phyloP scores from a whole-genome alignment of 2,888 invertebrate species.

The Amiota minor region DNA sequence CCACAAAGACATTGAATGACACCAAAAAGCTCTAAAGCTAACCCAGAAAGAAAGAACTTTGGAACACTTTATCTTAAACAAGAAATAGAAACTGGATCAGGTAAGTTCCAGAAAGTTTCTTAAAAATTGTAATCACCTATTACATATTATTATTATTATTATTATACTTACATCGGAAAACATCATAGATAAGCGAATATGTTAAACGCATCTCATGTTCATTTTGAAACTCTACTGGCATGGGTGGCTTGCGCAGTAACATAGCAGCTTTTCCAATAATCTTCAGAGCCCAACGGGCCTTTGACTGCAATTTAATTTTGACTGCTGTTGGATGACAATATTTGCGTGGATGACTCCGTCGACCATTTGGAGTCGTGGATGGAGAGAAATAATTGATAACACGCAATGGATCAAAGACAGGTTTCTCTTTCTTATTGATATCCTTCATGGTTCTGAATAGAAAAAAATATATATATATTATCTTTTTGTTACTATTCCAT shows the following conservation, averaged over 20 bases:
- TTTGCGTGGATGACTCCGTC: constrained; percentile 48
- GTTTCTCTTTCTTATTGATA: constrained; percentile 62
- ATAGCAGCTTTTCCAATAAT: constrained; percentile 70
- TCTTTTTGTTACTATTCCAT: not conserved
- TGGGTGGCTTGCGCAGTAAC: constrained; percentile 63
- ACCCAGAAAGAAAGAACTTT: not conserved
- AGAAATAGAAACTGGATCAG: constrained; percentile 29
- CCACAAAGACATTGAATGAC: no score
- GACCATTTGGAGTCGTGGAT: constrained; percentile 58
- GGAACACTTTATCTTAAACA: not conserved
- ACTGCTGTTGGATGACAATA: constrained; percentile 61
- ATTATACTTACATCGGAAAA: constrained; percentile 75
- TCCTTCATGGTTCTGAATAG: constrained; percentile 46
- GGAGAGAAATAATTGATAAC: constrained; percentile 60
- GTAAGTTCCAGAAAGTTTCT: not conserved
- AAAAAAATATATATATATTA: not conserved
- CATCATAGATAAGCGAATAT: constrained; percentile 76
- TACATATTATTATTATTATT: not conserved
- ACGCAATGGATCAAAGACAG: constrained; percentile 62
- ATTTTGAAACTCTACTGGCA: constrained; percentile 66
- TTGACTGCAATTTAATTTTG: constrained; percentile 54
- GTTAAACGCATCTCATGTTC: constrained; percentile 77
- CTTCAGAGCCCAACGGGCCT: constrained; percentile 63
- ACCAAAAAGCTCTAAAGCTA: no score
- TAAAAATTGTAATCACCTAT: no score